Evolutionary conservation across 2,888 invertebrate species (phyloP), one percentile per base, ranked within the genome.

Genomic region (Trichopria drosophilae): DNA sequence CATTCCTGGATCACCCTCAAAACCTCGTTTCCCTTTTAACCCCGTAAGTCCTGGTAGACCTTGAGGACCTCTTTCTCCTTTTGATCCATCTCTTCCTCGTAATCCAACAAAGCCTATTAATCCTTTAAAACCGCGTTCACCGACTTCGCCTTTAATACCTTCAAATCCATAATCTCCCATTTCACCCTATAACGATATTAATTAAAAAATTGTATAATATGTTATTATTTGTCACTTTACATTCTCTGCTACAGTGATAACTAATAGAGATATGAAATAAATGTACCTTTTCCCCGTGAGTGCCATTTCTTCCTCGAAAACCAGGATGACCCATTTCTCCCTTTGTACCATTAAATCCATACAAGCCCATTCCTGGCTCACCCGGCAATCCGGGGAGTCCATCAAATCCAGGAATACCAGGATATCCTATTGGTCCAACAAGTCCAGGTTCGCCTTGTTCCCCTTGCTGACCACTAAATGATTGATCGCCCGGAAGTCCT

Each of bases 331-430:
- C 79, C 28, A 62, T 65, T 2, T 51, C 24, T 12, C 73, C 71
- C 15, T 12, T 42, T 0, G 45, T 0, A 2, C 73, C 73, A 12
- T 63, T 40, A 6, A 57, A 64, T 15, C 72, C 73, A 4, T 64
- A 48, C 1, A 49, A 59, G 1, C 63, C 57, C 1, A 75, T 59
- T 10, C 89, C 90, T 23, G 82, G 81, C 18, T 69, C 74, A 39
- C 89, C 90, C 1, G 85, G 85, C 3, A 75, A 65, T 47, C 91
- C 90, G 29, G 84, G 84, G 20, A 80, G 76, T 5, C 91, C 92
- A 41, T 77, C 75, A 48, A 85, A 82, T 37, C 92, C 93, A 4
- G 81, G 78, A 0, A 86, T 85, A 9, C 91, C 91, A 29, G 81
- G 80, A 26, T 84, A 82, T 40, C 83, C 81, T 3, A 80, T 75